phyloP scores from a whole-genome alignment of 1,140 invertebrate species.

The Drosophila kurseongensis region DNA sequence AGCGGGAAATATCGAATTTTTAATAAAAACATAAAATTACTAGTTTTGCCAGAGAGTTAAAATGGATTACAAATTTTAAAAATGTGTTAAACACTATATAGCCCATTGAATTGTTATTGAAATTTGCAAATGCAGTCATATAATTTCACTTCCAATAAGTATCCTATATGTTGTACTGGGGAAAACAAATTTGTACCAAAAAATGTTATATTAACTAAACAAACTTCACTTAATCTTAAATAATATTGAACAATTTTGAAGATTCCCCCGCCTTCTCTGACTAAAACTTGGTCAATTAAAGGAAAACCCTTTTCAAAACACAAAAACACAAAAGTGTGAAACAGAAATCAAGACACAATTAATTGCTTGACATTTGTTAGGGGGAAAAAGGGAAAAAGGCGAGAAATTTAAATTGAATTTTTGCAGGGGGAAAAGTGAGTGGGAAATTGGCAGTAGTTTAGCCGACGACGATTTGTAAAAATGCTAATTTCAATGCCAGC shows the following conservation, averaged over 20 bases:
- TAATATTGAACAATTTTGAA: slow-evolving; percentile 7
- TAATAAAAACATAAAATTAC: no score
- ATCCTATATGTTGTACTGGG: no score
- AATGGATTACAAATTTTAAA: no score
- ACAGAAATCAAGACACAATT: slow-evolving; percentile 79
- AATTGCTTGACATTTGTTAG: slow-evolving; percentile 77
- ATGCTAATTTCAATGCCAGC: slow-evolving; percentile 53
- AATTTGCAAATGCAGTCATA: no score
- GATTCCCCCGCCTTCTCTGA: background rate
- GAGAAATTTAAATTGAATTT: slow-evolving; percentile 64
- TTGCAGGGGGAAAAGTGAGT: background rate
- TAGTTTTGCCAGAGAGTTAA: no score
- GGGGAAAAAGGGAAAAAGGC: slow-evolving; percentile 15
- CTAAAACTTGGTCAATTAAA: slow-evolving; percentile 77
- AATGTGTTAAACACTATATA: no score
- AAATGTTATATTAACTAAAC: no score
- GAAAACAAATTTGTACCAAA: no score
- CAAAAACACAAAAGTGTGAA: slow-evolving; percentile 58
- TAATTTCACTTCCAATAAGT: no score
- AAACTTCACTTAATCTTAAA: background rate
- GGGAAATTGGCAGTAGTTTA: slow-evolving; percentile 41
- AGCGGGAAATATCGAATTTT: background rate
- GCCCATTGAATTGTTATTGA: no score
- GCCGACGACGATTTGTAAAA: slow-evolving; percentile 44
- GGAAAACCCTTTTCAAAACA: slow-evolving; percentile 41